A percentile compares a stretch with the other conserved stretches of the same genome.
phyloP scores from a whole-genome alignment of 2,888 invertebrate species.

The Ectemnius cavifrons region DNA sequence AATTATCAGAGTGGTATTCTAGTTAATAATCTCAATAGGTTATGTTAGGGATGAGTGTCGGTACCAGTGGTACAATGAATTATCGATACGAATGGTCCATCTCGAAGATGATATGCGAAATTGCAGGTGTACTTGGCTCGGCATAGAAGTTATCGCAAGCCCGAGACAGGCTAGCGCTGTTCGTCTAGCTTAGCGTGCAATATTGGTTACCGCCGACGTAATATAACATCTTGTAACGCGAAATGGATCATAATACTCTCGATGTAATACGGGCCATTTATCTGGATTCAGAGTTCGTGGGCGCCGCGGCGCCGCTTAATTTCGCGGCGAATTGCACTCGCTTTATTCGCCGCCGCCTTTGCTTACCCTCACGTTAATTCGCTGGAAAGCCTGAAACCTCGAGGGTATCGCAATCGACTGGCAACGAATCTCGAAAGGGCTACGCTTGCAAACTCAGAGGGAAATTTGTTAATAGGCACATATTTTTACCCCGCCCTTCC shows the following conservation, averaged over 20 bases:
- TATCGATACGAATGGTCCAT: constrained; percentile 40
- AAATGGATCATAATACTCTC: constrained; percentile 69
- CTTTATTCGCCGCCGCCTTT: constrained; percentile 28
- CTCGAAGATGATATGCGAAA: constrained; percentile 61
- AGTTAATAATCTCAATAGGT: constrained; percentile 33
- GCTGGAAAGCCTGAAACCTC: constrained; percentile 25
- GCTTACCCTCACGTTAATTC: constrained; percentile 35
- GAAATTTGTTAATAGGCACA: constrained; percentile 14
- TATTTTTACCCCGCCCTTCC: neutral
- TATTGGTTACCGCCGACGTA: constrained; percentile 64
- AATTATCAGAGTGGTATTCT: constrained; percentile 17
- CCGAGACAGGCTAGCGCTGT: constrained; percentile 63
- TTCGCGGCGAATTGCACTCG: constrained; percentile 56
- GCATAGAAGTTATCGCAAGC: constrained; percentile 61
- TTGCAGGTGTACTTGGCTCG: constrained; percentile 36
- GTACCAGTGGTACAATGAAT: constrained; percentile 43
- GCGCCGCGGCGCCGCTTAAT: constrained; percentile 53
- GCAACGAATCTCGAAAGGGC: constrained; percentile 14
- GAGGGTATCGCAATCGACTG: constrained; percentile 24
- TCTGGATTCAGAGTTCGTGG: constrained; percentile 62
- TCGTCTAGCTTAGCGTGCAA: constrained; percentile 67
- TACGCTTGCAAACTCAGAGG: neutral
- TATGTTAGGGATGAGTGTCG: constrained; percentile 19
- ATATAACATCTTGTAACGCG: constrained; percentile 67
- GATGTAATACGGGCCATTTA: constrained; percentile 64